Base-by-base conservation (phyloP, 2,888 invertebrate genomes). In the Margaritifera margaritifera region DNA sequence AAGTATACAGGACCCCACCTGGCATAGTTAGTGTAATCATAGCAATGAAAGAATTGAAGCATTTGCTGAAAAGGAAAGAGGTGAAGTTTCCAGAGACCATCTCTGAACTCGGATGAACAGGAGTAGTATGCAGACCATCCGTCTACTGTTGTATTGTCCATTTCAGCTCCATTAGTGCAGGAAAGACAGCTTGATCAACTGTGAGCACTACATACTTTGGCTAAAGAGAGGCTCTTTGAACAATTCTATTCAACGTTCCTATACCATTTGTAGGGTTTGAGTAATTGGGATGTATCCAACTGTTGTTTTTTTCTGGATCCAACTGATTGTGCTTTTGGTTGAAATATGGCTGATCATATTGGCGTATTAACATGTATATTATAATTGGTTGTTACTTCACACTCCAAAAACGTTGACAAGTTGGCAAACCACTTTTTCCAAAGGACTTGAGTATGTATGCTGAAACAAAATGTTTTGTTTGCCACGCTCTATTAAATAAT, bases 151-250 rank as follows among this genome's bases (percentile, higher is more conserved):
- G 50, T 19, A 24, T 50, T 53, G 70, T 53, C 70, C 67, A 70
- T 51, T 70, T 70, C 19, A 69, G 62, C 42, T 70, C 67, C 67
- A 70, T 70, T 54, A 68, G 51, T 54, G 42, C 69, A 31, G 27
- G 42, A 62, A 52, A 69, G 20, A 69, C 51, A 6, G 70, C 61
- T 42, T 70, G 42, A 22, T 70, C 70, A 60, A 69, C 70, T n/a
- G 62, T 70, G 11, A 70, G 22, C 15, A 70, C 57, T 25, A 69
- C 62, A 64, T 64, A 25, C 20, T 54, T 15, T 31, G 53, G 64
- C n/a, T 55, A 31, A 56, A 55, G 56, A 20, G 15, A 55, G 55
- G 55, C 53, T 18, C 64, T 22, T 22, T 25, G 6, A n/a, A 55
- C 55, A 31, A 64, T 55, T 6, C 55, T 64, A 27, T 64, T 64